Percentiles rank a stretch among this genome's conserved stretches.
phyloP scores from a whole-genome alignment of 2,797 vertebrate genomes.

The Sciurus vulgaris region DNA sequence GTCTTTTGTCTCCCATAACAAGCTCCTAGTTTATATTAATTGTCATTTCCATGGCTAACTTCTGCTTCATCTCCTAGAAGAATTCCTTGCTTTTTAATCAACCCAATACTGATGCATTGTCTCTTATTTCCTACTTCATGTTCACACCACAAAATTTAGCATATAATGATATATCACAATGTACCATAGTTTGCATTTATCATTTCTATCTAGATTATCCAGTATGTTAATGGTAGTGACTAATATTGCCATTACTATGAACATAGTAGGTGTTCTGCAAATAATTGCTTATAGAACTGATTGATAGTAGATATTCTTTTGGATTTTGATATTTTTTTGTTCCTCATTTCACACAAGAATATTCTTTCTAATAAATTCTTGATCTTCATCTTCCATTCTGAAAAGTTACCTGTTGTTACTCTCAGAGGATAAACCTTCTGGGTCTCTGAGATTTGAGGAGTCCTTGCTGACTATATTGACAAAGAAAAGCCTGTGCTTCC shows the following conservation, averaged over 20 bases:
- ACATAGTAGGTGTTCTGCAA: not conserved
- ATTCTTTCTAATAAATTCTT: not conserved
- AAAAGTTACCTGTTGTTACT: not conserved
- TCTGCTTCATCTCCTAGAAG: not conserved
- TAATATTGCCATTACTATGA: not conserved
- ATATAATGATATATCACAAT: not conserved
- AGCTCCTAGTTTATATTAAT: not conserved
- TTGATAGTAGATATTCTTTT: not conserved
- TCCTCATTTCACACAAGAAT: constrained; percentile 27
- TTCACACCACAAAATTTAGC: not conserved
- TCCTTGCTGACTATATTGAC: not conserved
- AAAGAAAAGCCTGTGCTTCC: not conserved
- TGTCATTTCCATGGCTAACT: not conserved
- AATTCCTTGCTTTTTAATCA: not conserved
- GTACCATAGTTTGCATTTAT: not conserved
- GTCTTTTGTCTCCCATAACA: not conserved
- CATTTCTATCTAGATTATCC: not conserved
- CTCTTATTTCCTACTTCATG: not conserved
- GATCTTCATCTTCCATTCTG: not conserved
- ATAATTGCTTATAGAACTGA: not conserved
- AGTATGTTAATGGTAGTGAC: not conserved
- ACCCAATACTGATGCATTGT: not conserved
- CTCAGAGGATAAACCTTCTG: not conserved
- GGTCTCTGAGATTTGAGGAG: not conserved
- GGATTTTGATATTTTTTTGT: not conserved